Evolutionary conservation across 2,888 invertebrate species (phyloP).

Genomic region (Eristalinus sepulchralis): DNA sequence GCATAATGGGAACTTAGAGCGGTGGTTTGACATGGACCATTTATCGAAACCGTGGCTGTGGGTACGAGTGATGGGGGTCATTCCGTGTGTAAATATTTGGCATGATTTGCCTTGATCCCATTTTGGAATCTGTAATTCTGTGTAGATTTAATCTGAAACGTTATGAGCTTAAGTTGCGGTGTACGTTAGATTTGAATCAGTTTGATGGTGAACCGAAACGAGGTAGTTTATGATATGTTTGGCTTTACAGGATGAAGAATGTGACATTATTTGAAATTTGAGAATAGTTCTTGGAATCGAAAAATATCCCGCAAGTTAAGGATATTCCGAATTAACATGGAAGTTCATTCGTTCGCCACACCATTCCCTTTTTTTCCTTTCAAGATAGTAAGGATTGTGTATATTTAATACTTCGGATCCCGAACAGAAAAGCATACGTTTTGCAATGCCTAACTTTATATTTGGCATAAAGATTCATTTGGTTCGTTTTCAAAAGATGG

Average conservation of each 20-base stretch:
- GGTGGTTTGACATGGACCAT: constrained; percentile 5
- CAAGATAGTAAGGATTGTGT: no score
- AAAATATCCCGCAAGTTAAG: no score
- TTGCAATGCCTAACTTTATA: no score
- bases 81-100: neutral
- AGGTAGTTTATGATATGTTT: neutral
- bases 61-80: neutral
- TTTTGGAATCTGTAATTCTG: neutral
- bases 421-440: no score
- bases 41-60: neutral
- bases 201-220: neutral
- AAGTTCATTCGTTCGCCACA: no score
- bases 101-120: neutral
- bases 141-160: neutral
- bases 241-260: neutral
- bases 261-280: no score
- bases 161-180: neutral
- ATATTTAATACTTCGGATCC: no score
- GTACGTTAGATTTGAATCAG: neutral
- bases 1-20: neutral
- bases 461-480: no score
- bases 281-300: no score
- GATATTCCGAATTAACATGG: no score
- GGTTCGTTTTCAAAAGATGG: no score
- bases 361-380: no score